Conservation (phyloP, 2,113 vertebrate species). For the Gallinago jamesoni region DNA sequence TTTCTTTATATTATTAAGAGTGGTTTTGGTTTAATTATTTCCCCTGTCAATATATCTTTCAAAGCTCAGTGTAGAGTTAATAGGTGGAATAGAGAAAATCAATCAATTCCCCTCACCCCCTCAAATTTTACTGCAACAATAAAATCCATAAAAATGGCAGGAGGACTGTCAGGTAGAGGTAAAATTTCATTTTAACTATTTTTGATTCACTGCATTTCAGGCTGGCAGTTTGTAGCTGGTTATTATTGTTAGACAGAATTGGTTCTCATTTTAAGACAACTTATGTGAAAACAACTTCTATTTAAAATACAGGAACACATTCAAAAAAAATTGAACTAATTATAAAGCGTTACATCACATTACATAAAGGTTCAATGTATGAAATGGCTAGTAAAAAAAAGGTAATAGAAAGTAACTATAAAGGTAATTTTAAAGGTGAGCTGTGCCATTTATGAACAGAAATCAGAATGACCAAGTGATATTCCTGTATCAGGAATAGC, state of each 20-base stretch:
- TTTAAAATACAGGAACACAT: background rate
- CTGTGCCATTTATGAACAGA: background rate
- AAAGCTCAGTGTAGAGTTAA: background rate
- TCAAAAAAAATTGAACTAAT: background rate
- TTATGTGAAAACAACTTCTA: background rate
- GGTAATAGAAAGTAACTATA: background rate
- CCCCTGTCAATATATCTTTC: background rate
- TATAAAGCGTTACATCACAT: background rate
- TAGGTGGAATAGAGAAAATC: background rate
- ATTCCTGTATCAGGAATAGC: background rate
- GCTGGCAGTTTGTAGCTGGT: background rate
- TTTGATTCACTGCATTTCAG: background rate
- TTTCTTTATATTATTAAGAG: background rate
- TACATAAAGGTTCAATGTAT: background rate
- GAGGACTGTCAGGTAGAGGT: background rate
- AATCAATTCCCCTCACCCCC: background rate
- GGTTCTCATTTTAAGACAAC: background rate
- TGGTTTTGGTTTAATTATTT: background rate
- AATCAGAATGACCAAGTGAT: background rate
- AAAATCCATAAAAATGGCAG: slow-evolving; percentile 14
- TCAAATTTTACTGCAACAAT: background rate
- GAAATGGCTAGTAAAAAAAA: background rate
- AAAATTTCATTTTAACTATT: slow-evolving; percentile 3
- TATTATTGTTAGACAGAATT: background rate
- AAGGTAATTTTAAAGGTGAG: background rate